Percentiles rank a stretch among this genome's conserved stretches.
Conservation (phyloP, 2,888 invertebrate genomes). For the Platypus cylindrus region DNA sequence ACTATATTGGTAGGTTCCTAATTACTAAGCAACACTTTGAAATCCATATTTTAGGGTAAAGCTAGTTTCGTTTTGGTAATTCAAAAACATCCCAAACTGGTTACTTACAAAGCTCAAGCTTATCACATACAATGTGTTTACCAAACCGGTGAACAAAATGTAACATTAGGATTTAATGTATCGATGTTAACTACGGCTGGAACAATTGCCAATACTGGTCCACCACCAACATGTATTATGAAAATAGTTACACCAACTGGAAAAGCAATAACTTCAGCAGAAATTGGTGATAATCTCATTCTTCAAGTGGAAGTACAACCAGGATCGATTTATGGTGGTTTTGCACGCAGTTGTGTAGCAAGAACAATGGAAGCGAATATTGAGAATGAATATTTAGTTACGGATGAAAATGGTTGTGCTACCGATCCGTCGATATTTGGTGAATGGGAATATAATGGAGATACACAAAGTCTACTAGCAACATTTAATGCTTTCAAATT, state of each 20-base stretch:
- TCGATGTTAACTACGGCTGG: conserved; percentile 92
- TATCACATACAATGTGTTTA: conserved; percentile 94
- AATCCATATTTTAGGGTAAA: conserved; percentile 53
- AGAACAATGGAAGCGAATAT: conserved; percentile 81
- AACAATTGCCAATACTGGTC: conserved; percentile 89
- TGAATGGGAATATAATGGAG: conserved; percentile 83
- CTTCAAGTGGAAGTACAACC: conserved; percentile 40
- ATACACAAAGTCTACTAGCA: conserved; percentile 72
- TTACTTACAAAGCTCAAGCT: conserved; percentile 89
- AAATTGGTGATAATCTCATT: conserved; percentile 81
- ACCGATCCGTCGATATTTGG: conserved; percentile 87
- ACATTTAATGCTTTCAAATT: conserved; percentile 91
- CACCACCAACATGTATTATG: conserved; percentile 87
- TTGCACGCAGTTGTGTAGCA: conserved; percentile 84
- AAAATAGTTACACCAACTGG: conserved; percentile 78
- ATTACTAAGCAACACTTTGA: not conserved
- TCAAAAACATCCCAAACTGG: conserved; percentile 90
- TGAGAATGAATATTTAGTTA: conserved; percentile 84
- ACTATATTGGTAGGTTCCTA: not conserved
- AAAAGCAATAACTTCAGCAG: conserved; percentile 79
- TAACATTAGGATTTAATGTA: conserved; percentile 86
- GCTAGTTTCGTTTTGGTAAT: conserved; percentile 90
- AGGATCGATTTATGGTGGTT: conserved; percentile 77
- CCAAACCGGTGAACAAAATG: conserved; percentile 85
- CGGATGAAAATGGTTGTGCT: conserved; percentile 88